phyloP scores from a whole-genome alignment of 2,797 vertebrate genomes.

The Alauda arvensis region DNA sequence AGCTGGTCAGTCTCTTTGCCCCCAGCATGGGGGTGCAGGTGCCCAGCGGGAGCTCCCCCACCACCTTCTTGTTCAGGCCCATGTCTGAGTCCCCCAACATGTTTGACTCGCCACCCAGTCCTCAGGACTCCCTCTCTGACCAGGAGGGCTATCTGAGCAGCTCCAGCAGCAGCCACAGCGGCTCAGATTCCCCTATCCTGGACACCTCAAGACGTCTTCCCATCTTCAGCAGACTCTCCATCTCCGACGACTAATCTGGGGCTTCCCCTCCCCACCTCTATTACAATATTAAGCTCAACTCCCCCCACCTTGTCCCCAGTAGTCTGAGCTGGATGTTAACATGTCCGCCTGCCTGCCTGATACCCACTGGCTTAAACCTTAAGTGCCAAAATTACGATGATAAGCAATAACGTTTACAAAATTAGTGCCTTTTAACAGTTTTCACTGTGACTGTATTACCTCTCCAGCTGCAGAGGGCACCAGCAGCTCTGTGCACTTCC shows the following conservation, averaged over 20 bases:
- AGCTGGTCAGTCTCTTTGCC: constrained; percentile 92
- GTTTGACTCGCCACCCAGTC: constrained; percentile 91
- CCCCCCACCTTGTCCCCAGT: neutral
- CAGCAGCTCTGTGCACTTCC: constrained; percentile 73
- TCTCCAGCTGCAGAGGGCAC: constrained; percentile 80
- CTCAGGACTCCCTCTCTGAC: constrained; percentile 95
- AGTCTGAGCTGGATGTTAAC: constrained; percentile 54
- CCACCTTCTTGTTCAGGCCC: constrained; percentile 88
- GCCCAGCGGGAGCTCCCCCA: constrained; percentile 79
- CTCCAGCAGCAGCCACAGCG: constrained; percentile 92
- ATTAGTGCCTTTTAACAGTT: constrained; percentile 79
- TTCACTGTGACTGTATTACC: constrained; percentile 81
- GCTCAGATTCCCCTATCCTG: constrained; percentile 91
- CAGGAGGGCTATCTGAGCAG: constrained; percentile 98
- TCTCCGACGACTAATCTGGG: constrained; percentile 90
- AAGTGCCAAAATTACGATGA: constrained; percentile 78
- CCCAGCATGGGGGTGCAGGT: constrained; percentile 84
- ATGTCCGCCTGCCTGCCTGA: constrained; percentile 64
- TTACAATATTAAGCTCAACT: constrained; percentile 74
- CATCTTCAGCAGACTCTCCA: constrained; percentile 98
- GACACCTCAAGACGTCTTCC: constrained; percentile 95
- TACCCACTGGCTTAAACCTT: constrained; percentile 70
- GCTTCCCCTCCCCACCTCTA: constrained; percentile 33
- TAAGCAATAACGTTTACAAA: constrained; percentile 81
- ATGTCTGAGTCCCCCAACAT: constrained; percentile 92